Conservation (phyloP, 2,888 invertebrate species). For the Ethmia dodecea region DNA sequence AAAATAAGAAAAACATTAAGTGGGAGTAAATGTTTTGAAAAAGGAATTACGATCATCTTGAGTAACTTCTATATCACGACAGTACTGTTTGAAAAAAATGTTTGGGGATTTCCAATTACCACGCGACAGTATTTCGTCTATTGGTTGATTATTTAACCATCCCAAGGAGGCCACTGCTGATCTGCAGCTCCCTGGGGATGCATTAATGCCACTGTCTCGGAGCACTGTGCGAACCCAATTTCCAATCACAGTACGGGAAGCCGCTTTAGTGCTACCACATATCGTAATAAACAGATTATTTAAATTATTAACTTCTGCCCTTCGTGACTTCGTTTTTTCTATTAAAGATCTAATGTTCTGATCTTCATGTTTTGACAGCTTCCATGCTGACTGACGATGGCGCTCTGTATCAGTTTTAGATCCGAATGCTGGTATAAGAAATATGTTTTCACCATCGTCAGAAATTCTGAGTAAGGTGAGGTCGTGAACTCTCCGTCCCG, state of each 20-base stretch:
- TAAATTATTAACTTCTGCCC: background rate
- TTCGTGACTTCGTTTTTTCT: too few relatives aligned
- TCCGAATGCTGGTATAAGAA: conserved; percentile 2
- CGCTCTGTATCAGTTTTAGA: conserved; percentile 1
- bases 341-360: too few relatives aligned
- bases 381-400: conserved; percentile 1
- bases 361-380: background rate
- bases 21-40: too few relatives aligned
- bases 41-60: too few relatives aligned
- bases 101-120: background rate
- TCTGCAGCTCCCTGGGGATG: background rate
- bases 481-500: conserved; percentile 3
- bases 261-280: background rate
- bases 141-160: background rate
- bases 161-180: background rate
- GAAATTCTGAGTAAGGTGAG: conserved; percentile 1
- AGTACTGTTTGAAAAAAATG: background rate
- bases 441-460: background rate
- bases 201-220: background rate
- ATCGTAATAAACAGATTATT: background rate
- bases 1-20: too few relatives aligned
- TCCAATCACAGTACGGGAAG: background rate
- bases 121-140: background rate
- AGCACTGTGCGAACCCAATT: background rate
- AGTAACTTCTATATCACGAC: too few relatives aligned